phyloP scores from a whole-genome alignment of 1,140 invertebrate genomes.

The Brachionus rotundiformis region DNA sequence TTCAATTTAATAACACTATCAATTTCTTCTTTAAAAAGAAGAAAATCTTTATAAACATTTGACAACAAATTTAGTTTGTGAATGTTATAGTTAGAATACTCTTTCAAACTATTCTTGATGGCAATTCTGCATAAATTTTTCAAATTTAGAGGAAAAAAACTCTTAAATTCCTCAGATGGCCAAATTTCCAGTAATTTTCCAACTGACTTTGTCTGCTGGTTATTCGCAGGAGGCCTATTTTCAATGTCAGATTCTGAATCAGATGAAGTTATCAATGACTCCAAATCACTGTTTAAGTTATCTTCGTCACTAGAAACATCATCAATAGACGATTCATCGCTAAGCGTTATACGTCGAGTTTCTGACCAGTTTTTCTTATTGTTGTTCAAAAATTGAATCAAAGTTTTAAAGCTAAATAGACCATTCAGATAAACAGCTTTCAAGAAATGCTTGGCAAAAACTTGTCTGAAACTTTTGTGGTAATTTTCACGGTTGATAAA shows the following conservation, averaged over 20 bases:
- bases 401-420: not conserved
- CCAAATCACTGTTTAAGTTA: not conserved
- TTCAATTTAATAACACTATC: not conserved
- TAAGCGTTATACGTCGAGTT: not conserved
- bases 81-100: not conserved
- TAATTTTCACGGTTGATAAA: conserved; percentile 41
- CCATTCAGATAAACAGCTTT: conserved; percentile 22
- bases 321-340: not conserved
- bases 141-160: conserved; percentile 5
- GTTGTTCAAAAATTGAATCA: not conserved
- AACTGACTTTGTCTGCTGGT: not conserved
- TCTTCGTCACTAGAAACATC: not conserved
- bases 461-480: not conserved
- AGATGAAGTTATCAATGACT: not conserved
- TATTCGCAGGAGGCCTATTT: not conserved
- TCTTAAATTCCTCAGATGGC: conserved; percentile 5
- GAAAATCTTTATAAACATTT: conserved; percentile 8
- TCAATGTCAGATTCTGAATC: not conserved
- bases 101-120: not conserved
- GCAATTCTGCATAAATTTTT: conserved; percentile 20
- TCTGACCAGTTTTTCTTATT: not conserved
- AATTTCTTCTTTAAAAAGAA: conserved; percentile 37
- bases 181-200: not conserved
- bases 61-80: not conserved
- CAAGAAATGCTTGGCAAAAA: conserved; percentile 1